Conservation (phyloP, 2,113 vertebrate species). For the Corapipo altera region DNA sequence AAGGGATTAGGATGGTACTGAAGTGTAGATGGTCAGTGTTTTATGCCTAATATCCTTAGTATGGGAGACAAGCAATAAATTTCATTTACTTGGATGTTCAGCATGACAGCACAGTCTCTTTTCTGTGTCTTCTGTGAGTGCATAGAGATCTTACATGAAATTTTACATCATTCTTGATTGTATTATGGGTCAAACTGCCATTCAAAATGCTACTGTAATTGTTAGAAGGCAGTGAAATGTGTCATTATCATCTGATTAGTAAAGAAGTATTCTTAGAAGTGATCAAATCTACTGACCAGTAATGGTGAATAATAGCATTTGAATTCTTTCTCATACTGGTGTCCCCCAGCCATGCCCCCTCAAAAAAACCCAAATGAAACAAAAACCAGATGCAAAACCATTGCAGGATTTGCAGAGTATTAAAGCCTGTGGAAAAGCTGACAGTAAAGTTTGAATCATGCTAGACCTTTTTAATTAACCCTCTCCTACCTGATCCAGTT, state of each 20-base stretch:
- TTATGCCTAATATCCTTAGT: background rate
- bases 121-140: background rate
- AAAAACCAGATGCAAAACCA: too few relatives aligned
- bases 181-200: background rate
- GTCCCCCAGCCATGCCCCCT: background rate
- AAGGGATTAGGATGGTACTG: background rate
- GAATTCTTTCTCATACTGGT: background rate
- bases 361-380: background rate
- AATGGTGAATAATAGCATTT: background rate
- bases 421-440: background rate
- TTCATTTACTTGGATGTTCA: background rate
- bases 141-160: background rate
- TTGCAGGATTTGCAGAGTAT: background rate
- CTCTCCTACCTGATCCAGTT: background rate
- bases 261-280: background rate
- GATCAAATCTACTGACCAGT: background rate
- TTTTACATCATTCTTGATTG: background rate
- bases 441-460: background rate
- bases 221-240: background rate
- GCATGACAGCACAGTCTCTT: background rate
- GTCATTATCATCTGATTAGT: background rate
- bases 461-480: background rate
- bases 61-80: background rate
- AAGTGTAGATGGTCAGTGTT: background rate
- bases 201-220: background rate